phyloP scores from a whole-genome alignment of 2,888 invertebrate species.

The Rhamnusium bicolor region DNA sequence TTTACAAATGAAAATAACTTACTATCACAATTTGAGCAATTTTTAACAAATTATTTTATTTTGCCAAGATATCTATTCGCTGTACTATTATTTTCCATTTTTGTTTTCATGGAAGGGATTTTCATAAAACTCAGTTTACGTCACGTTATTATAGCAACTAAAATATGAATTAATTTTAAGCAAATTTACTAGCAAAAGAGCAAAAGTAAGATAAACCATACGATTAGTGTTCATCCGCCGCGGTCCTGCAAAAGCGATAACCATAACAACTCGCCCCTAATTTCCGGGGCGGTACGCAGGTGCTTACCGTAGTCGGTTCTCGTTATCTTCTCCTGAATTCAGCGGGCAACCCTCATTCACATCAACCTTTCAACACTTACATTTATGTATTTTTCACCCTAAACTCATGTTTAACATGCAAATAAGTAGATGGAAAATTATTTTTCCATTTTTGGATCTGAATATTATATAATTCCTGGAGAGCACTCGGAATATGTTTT shows the following conservation, averaged over 20 bases:
- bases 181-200: background rate
- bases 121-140: background rate
- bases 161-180: background rate
- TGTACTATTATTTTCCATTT: no score
- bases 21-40: no score
- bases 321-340: slow-evolving; percentile 54
- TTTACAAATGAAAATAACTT: no score
- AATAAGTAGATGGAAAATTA: slow-evolving; percentile 29
- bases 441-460: slow-evolving; percentile 6
- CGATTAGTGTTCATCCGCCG: background rate
- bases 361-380: slow-evolving; percentile 42
- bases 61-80: no score
- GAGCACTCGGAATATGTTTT: background rate
- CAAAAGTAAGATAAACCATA: background rate
- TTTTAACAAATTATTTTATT: no score
- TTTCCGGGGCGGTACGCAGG: slow-evolving; percentile 61
- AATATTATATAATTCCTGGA: slow-evolving; percentile 15
- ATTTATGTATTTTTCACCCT: slow-evolving; percentile 37
- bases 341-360: slow-evolving; percentile 13
- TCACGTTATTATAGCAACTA: background rate
- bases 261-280: slow-evolving; percentile 57
- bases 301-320: slow-evolving; percentile 58
- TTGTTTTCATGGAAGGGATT: background rate
- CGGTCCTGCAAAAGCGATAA: slow-evolving; percentile 40
- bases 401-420: slow-evolving; percentile 29